Percentiles rank a stretch among this genome's conserved stretches.
phyloP scores from a whole-genome alignment of 1,140 invertebrate species.

The Papilio glaucus region DNA sequence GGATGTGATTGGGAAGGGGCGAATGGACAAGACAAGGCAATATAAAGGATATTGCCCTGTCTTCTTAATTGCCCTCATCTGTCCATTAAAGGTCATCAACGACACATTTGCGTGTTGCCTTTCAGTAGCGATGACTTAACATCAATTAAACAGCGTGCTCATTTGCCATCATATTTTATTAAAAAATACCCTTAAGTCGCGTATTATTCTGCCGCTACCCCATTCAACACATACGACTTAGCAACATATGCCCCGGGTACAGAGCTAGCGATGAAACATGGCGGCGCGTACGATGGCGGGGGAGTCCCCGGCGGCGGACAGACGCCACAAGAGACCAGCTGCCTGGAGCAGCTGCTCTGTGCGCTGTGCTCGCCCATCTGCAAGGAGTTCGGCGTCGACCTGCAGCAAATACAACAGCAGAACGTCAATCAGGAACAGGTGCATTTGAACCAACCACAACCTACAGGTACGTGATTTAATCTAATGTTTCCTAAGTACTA shows the following conservation, averaged over 20 bases:
- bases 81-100: too few species aligned
- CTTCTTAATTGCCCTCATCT: too few species aligned
- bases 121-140: too few species aligned
- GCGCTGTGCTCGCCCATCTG: constrained; percentile 79
- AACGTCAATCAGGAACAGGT: constrained; percentile 58
- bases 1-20: too few species aligned
- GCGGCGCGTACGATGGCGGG: constrained; percentile 64
- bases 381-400: constrained; percentile 79
- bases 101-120: too few species aligned
- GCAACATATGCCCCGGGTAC: constrained; percentile 36
- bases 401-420: constrained; percentile 65
- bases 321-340: constrained; percentile 63
- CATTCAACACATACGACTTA: background rate
- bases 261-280: constrained; percentile 71
- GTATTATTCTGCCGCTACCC: background rate
- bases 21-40: too few species aligned
- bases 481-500: too few species aligned
- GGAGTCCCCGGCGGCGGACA: constrained; percentile 41
- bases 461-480: constrained; percentile 52
- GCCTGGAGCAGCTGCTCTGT: constrained; percentile 78
- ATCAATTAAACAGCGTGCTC: too few species aligned
- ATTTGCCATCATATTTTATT: too few species aligned
- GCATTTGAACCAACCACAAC: constrained; percentile 66
- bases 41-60: too few species aligned
- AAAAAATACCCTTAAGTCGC: too few species aligned